phyloP scores from a whole-genome alignment of 2,888 invertebrate genomes.

The Catocala nupta region DNA sequence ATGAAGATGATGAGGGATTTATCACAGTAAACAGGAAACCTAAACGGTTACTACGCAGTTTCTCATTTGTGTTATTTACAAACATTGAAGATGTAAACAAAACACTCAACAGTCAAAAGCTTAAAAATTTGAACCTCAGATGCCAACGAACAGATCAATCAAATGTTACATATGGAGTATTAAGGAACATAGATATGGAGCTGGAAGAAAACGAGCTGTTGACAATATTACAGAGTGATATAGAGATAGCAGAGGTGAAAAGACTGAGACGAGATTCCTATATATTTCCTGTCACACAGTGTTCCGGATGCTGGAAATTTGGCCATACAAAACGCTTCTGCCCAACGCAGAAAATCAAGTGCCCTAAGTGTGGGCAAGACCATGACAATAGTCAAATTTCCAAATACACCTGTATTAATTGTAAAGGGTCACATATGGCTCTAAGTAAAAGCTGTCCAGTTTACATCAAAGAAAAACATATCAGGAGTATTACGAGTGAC shows the following conservation, averaged over 20 bases:
- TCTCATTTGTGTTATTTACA: background rate
- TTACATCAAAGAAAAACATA: background rate
- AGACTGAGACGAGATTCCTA: slow-evolving; percentile 6
- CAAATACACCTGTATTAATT: background rate
- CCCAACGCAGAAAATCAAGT: slow-evolving; percentile 3
- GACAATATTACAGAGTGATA: background rate
- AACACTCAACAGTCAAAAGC: background rate
- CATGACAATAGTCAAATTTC: background rate
- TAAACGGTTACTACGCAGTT: background rate
- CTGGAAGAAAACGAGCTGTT: slow-evolving; percentile 2
- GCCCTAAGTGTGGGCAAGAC: background rate
- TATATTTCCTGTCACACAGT: slow-evolving; percentile 3
- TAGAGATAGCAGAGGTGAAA: background rate
- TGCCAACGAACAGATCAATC: slow-evolving; percentile 8
- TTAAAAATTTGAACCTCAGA: background rate
- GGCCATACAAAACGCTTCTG: slow-evolving; percentile 5
- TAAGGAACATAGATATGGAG: slow-evolving; percentile 5
- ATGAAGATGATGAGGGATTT: too few species aligned
- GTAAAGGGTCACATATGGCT: slow-evolving; percentile 8
- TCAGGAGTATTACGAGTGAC: too few species aligned
- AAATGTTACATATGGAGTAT: background rate
- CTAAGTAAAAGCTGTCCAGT: slow-evolving; percentile 3
- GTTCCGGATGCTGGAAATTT: slow-evolving; percentile 7
- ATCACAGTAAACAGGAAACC: too few species aligned
- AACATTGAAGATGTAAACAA: slow-evolving; percentile 4